These are phyloP conservation scores for Trematomus bernacchii DNA, from an alignment of 2,797 vertebrate genomes.

Conservation along the genomic window DNA sequence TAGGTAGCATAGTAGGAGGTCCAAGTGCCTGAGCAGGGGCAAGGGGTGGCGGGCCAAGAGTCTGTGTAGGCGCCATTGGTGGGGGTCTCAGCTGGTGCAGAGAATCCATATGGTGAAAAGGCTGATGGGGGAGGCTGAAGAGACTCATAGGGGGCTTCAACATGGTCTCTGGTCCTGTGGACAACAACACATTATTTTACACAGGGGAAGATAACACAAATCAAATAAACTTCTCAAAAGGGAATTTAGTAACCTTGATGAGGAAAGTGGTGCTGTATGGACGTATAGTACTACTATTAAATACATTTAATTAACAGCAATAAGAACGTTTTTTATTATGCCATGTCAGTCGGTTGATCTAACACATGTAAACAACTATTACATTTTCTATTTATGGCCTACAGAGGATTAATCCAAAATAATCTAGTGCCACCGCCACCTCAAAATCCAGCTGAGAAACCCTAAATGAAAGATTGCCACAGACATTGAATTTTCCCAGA, in stretches of 20 bases:
- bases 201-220: not conserved
- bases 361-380: not conserved
- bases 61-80: conserved; percentile 72
- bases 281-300: not conserved
- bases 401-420: not conserved
- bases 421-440: not conserved
- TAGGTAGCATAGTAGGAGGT: conserved; percentile 61
- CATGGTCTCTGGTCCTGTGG: conserved; percentile 84
- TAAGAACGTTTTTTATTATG: not conserved
- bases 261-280: not conserved
- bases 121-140: conserved; percentile 86
- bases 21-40: conserved; percentile 65
- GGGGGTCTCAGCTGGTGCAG: conserved; percentile 80
- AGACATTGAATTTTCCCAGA: no score
- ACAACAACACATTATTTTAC: conserved; percentile 6
- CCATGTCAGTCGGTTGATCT: not conserved
- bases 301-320: not conserved
- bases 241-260: not conserved
- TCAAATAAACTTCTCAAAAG: not conserved
- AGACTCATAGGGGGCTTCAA: conserved; percentile 80
- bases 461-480: not conserved
- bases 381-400: not conserved
- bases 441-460: not conserved
- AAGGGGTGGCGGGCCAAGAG: conserved; percentile 72
- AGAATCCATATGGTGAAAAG: conserved; percentile 81